Base-by-base conservation (phyloP, 1,140 invertebrate genomes). In the Trigoniulus corallinus region DNA sequence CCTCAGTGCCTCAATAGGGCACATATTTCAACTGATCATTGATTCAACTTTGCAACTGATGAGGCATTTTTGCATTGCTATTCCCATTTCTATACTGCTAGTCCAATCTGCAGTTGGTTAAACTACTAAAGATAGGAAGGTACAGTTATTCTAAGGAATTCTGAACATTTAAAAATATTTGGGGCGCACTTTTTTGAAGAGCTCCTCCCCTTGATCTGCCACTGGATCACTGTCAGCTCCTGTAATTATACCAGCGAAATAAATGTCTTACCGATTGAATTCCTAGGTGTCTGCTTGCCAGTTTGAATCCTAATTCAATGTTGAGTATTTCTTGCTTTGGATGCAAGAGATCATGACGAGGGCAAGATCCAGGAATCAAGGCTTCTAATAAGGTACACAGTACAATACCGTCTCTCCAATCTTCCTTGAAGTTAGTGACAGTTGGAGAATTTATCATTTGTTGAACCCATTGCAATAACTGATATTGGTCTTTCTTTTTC, bases 321-420 rank as follows among this genome's bases (percentile, higher is more conserved):
- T 70, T 70, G 46, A 63, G 60, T 13, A 65, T 54, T 1, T 58
- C 52, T 52, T 69, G 60, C 18, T 66, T 58, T 0, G 58, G 58
- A 48, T 64, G 62, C 3, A 70, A 58, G 1, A 64, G 56, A 24
- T 62, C 53, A 42, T 57, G 63, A n/a, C 62, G 57, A 0, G 66
- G 65, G 56, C 63, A 69, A 15, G 59, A 54, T 0, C 66, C 67
- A 2, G 66, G 67, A 20, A 55, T 54, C 12, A 70, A 47, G 1
- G 59, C 55, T 46, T 69, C 66, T 12, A 69, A 39, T 0, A 70
- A 54, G 25, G 63, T 59, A 50, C 66, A 67, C 1, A 70, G 54
- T 0, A 58, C 58, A 22, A 64, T 59, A 1, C 68, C 68, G 55
- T 68, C 62, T 3, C 62, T 58, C 68, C 68, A 70, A 37, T 56